Evolutionary conservation across 2,888 invertebrate genomes (phyloP), one percentile per base, ranked within the genome.

Genomic region (Tachina lurida): DNA sequence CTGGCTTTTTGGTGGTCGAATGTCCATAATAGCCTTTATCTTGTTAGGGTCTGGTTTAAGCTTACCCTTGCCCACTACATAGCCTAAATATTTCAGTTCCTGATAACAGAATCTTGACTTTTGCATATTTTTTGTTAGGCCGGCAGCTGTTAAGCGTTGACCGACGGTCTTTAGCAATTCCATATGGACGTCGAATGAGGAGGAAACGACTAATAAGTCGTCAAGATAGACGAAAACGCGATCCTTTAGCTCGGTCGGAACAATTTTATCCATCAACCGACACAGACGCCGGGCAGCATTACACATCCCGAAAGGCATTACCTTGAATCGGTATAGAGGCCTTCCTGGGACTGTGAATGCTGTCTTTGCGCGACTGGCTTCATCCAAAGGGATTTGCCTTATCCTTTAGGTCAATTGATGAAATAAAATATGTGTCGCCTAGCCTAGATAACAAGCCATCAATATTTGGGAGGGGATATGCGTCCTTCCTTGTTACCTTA

Each of bases 11-110:
- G 80, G 80, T 10, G 65, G 63, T 3, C 22, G 22, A 22, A 22
- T 22, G 22, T 22, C 22, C 22, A 65, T 9, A 12, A 79, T 79
- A 1, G 71, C 56, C n/a, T 49, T 63, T 0, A 80, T 31, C 15
- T 80, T 73, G 2, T 15, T 19, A 3, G 7, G 9, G 15, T 70
- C 78, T 5, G 63, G 39, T 7, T 75, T 74, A 8, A 74, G 31
- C 31, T 49, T 75, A 15, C 71, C 71, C 3, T 41, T 56, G 3
- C 76, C 76, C 2, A 68, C 68, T 0, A 78, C 60, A 22, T 70
- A 78, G 4, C 70, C 78, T 7, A 70, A 41, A 17, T 78, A 78
- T 39, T 60, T 68, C 10, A 78, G n/a, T 22, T 78, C 78, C 1
- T 8, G 12, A 41, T 70, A 70, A n/a, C 78, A 78, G n/a, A n/a